Evolutionary conservation across 2,797 vertebrate species (phyloP), one percentile per base, ranked within the genome.

Genomic region (Argyrosomus regius): DNA sequence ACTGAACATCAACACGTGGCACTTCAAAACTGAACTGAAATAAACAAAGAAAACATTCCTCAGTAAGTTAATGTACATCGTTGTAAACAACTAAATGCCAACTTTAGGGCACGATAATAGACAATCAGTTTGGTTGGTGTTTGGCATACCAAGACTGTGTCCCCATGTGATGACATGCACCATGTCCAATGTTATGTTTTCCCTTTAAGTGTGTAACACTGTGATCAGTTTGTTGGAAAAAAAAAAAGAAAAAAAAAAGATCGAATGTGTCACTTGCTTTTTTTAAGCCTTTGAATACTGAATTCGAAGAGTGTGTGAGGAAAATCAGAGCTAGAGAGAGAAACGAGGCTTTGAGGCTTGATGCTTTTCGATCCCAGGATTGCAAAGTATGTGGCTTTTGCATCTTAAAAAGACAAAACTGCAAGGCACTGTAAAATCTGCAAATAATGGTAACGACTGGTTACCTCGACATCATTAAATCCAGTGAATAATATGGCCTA

Each of bases 391-490:
- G 90, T 87, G 61, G 81, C 79, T 91, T 94, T 93, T 83, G 61
- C 58, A 79, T 84, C 56, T 83, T 53, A 86, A 82, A 84, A 90
- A 91, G 87, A 89, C 48, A 87, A 95, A 91, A 91, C 94, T 93
- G 94, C 96, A 97, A 98, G 97, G 97, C 97, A 97, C 97, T 96
- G 96, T 94, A 95, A 90, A 85, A 87, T 92, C 87, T 95, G 96
- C 90, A 93, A 93, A 94, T 94, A 91, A 68, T 9, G 92, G 94
- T 92, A 92, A 93, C 86, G 65, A 89, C 83, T 85, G 80, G 91
- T 93, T 95, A 91, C 92, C 86, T 75, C 79, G 89, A 94, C 92
- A 92, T 93, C 89, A 90, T 90, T 84, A 82, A 90, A 89, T 93
- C 92, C 87, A 81, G 84, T 63, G 83, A 89, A 75, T 22, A 12